A percentile compares a stretch with the other conserved stretches of the same genome.
These are phyloP conservation scores for Aldrovandia affinis DNA, from an alignment of 2,797 vertebrate genomes.

Conservation along the genomic window DNA sequence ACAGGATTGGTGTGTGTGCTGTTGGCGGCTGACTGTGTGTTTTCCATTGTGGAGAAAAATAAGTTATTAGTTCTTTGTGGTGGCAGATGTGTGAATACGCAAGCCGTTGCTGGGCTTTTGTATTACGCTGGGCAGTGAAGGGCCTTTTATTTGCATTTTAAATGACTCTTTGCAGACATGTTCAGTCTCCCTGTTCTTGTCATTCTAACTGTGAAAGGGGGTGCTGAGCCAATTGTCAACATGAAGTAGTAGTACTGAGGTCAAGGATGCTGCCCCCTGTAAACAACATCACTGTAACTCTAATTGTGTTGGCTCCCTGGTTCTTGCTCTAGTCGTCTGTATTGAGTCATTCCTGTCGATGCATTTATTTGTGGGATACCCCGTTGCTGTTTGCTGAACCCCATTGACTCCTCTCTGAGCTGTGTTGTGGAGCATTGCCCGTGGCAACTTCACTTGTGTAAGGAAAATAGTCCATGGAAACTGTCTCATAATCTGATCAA, in stretches of 20 bases:
- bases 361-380: not conserved
- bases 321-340: not conserved
- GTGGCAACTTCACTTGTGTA: not conserved
- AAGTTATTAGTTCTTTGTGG: slow-evolving; percentile 51
- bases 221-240: not conserved
- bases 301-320: not conserved
- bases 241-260: not conserved
- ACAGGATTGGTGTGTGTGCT: not conserved
- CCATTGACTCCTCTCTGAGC: not conserved
- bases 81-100: slow-evolving; percentile 44
- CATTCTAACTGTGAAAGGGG: not conserved
- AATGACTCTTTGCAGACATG: slow-evolving; percentile 60
- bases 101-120: slow-evolving; percentile 47
- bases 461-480: not conserved
- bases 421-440: not conserved
- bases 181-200: slow-evolving; percentile 36
- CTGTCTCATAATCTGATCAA: not conserved
- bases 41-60: slow-evolving; percentile 29
- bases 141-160: slow-evolving; percentile 58
- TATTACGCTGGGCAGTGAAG: slow-evolving; percentile 50
- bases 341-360: not conserved
- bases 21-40: not conserved
- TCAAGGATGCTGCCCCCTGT: not conserved
- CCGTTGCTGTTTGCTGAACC: not conserved
- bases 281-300: not conserved